Base-by-base conservation (phyloP, 2,888 invertebrate species). In the Acronicta psi region DNA sequence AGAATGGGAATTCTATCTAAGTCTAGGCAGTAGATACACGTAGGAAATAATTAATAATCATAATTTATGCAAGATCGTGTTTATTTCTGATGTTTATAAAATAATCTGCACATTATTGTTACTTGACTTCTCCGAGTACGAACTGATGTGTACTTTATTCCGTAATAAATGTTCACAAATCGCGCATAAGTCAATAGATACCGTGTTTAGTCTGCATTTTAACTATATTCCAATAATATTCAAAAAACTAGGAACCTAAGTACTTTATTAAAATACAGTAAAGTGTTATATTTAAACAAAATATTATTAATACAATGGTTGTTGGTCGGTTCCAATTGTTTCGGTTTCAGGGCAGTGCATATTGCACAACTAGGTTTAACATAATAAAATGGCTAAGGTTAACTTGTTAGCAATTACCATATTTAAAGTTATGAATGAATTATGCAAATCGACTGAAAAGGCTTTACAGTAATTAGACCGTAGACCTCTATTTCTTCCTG, bases 81-180 rank as follows among this genome's bases (percentile, higher is more conserved):
- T 13, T 31, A 31, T 13, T 31, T 3, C 13, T 31, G 29, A 34
- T 58, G 25, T 66, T 66, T 67, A 50, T 66, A 57, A 62, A 38
- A 57, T 44, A 50, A 16, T 7, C 2, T 4, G 17, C 34, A 49
- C 38, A 38, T 17, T 66, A 44, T 44, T 38, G 25, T 10, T 23
- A 23, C 23, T 7, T 7, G n/a, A 8, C 23, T 23, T 23, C 31
- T 47, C 14, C 34, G 34, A 9, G 31, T 43, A n/a, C n/a, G 7
- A 16, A 8, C 18, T 31, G 36, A 55, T 38, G 11, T 17, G 25
- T 8, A 25, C 9, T 25, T 25, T 8, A 8, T 6, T 25, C 1
- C 8, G 25, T 25, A 25, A 9, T 25, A 9, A 9, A 25, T 25
- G 29, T 2, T 0, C 11, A 29, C 2, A 29, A 29, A 29, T 11